A percentile compares a stretch with the other conserved stretches of the same genome.
These are phyloP conservation scores for Myopa testacea DNA, from an alignment of 2,888 invertebrate genomes.

Conservation along the genomic window DNA sequence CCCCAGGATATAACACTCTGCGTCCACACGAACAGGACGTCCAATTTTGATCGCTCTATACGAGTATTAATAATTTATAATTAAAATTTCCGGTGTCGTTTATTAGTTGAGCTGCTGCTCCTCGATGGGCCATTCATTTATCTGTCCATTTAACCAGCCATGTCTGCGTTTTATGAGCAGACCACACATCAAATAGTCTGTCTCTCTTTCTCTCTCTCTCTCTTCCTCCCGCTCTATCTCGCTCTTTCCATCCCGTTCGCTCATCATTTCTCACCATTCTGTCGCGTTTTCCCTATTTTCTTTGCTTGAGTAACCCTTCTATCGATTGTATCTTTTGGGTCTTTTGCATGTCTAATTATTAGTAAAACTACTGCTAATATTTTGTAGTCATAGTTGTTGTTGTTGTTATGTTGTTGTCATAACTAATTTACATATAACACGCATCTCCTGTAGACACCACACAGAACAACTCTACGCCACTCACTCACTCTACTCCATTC, in stretches of 20 bases:
- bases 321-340: constrained; percentile 50
- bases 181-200: constrained; percentile 22
- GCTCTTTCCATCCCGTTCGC: not conserved
- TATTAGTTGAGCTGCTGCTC: constrained; percentile 5
- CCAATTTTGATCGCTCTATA: not conserved
- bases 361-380: constrained; percentile 44
- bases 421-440: constrained; percentile 62
- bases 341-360: constrained; percentile 55
- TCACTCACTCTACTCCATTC: not conserved
- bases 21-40: not conserved
- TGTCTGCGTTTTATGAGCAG: not conserved
- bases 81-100: constrained; percentile 29
- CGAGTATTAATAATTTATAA: constrained; percentile 35
- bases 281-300: not conserved
- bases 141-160: not conserved
- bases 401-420: constrained; percentile 32
- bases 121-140: not conserved
- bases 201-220: not conserved
- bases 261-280: not conserved
- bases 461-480: too few relatives aligned
- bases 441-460: constrained; percentile 43
- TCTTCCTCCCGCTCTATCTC: not conserved
- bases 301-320: not conserved
- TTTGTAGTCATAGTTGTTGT: not conserved
- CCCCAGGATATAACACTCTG: constrained; percentile 42